Conservation (phyloP, 2,888 invertebrate genomes). For the Alloscopus bannaensis region DNA sequence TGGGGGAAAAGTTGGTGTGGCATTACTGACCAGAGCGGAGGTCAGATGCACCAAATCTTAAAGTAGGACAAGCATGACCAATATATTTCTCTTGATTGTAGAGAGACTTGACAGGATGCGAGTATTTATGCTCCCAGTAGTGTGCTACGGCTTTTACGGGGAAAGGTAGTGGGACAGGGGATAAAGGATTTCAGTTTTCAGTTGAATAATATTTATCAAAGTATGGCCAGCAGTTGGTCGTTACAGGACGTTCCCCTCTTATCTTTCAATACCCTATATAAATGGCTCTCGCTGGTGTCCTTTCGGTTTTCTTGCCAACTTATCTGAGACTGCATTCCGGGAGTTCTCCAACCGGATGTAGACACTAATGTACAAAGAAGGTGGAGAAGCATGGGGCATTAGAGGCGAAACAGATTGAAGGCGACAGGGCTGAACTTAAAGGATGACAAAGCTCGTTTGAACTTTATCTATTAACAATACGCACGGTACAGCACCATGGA, state of each 20-base stretch:
- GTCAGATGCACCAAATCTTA: slow-evolving; percentile 44
- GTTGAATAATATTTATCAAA: slow-evolving; percentile 7
- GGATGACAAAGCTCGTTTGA: no score
- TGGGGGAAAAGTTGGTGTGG: not conserved
- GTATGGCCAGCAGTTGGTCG: not conserved
- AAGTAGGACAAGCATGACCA: slow-evolving; percentile 50
- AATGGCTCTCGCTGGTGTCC: no score
- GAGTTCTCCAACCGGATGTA: no score
- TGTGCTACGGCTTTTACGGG: not conserved
- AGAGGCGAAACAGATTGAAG: no score
- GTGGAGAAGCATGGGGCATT: no score
- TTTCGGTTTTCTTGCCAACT: no score
- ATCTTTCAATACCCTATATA: not conserved
- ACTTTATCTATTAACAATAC: no score
- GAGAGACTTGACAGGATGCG: slow-evolving; percentile 19
- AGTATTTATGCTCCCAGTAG: slow-evolving; percentile 22
- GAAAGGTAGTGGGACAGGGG: not conserved
- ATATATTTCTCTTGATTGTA: slow-evolving; percentile 43
- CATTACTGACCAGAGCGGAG: slow-evolving; percentile 12
- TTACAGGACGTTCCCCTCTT: not conserved
- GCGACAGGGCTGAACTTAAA: no score
- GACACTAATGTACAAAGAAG: no score
- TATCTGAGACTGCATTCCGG: no score
- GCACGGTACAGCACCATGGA: no score
- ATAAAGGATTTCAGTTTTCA: slow-evolving; percentile 10